These are phyloP conservation scores for Ophioninae sp. DNA, from an alignment of 2,888 invertebrate genomes.

Conservation along the genomic window DNA sequence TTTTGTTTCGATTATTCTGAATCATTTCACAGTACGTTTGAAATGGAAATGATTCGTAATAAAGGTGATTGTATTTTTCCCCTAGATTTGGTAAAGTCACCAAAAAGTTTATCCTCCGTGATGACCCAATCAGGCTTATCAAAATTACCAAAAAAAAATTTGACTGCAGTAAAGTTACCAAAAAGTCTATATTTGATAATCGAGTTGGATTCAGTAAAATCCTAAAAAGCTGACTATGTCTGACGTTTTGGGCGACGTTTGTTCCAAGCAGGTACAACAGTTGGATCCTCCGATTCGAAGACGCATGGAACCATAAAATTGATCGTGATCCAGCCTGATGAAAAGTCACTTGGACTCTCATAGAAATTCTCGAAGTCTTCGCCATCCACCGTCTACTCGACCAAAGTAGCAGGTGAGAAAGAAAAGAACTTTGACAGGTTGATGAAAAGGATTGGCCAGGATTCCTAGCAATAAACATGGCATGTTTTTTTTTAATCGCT, in stretches of 20 bases:
- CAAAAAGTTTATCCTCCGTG: too few species aligned
- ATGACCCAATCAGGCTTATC: too few species aligned
- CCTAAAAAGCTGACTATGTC: too few species aligned
- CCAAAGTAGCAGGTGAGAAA: not conserved
- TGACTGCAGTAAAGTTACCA: too few species aligned
- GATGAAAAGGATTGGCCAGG: slow-evolving; percentile 28
- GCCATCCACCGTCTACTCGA: too few species aligned
- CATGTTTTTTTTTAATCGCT: not conserved
- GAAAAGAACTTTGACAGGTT: slow-evolving; percentile 41
- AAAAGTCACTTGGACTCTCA: slow-evolving; percentile 30
- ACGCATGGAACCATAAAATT: slow-evolving; percentile 31
- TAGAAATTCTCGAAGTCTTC: slow-evolving; percentile 24
- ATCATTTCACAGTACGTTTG: slow-evolving; percentile 46
- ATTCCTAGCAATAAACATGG: slow-evolving; percentile 11
- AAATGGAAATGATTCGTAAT: slow-evolving; percentile 54
- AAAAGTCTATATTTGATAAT: too few species aligned
- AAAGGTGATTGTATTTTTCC: not conserved
- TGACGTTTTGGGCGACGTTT: slow-evolving; percentile 8
- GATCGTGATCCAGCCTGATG: slow-evolving; percentile 34
- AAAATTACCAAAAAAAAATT: too few species aligned
- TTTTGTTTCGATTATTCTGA: slow-evolving; percentile 29
- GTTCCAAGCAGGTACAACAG: slow-evolving; percentile 38
- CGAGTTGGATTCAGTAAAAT: too few species aligned
- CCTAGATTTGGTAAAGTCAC: too few species aligned
- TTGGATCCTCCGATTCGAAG: slow-evolving; percentile 12